Evolutionary conservation across 2,888 invertebrate genomes (phyloP), one percentile per base, ranked within the genome.

Genomic region (Phasia obesa): DNA sequence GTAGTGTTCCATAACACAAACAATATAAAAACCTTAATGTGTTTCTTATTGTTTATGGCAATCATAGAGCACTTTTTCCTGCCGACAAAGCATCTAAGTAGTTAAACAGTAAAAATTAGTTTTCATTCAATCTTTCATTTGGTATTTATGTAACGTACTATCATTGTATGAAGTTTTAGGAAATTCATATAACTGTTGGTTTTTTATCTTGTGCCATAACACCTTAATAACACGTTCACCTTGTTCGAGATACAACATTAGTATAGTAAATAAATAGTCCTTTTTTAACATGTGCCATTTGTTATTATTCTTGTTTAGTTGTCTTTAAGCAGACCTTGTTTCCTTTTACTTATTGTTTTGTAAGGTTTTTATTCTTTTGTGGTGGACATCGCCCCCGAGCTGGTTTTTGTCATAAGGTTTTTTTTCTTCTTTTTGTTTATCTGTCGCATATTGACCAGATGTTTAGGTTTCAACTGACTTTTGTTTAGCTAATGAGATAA

Each of bases 401-500:
- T 67, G 57, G 27, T 47, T 75, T 27, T 7, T 75, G 5, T 44
- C n/a, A n/a, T n/a, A n/a, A n/a, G n/a, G n/a, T n/a, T 13, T 11
- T 38, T 38, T 1, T 11, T 7, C n/a, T 51, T 38, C 25, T 42
- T 38, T 19, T 60, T 21, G 27, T 71, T 51, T 59, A 9, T 81
- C 23, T 49, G 44, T 44, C 51, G 64, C 82, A 67, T 27, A 71
- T 75, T 71, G 75, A 71, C 75, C 83, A 83, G 83, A 79, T 83
- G 83, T 80, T 76, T 70, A 49, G 59, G 55, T 76, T 71, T 71
- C 31, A 80, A 76, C 60, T 82, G 80, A 85, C 84, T 84, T 83
- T 75, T 55, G 42, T 44, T 60, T 69, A 35, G 47, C 82, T 81
- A 81, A 85, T 79, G 73, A 57, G 83, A 79, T 81, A 85, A 84